Evolutionary conservation across 2,113 vertebrate genomes (phyloP), one percentile per base, ranked within the genome.

Genomic region (Proteles cristata): DNA sequence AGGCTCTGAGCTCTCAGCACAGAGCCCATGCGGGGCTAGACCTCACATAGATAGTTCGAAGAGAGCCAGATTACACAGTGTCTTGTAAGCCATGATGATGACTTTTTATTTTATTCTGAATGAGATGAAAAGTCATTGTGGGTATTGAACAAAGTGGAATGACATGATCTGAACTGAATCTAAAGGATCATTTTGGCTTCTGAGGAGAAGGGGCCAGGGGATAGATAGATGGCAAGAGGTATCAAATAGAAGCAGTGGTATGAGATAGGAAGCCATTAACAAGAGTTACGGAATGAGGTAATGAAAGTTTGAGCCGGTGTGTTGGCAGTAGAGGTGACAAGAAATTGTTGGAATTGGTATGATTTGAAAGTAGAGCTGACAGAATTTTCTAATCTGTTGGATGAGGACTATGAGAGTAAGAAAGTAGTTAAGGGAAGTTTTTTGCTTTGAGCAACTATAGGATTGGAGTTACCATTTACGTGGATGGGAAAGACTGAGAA

Each of bases 311-410:
- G n/a, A 83, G 53, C 43, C 50, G 71, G 23, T 68, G 58, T 95
- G 43, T 58, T 97, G 90, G n/a, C 68, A 26, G 39, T 45, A 68
- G 74, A 66, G 21, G 39, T 63, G 23, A 31, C 28, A 81, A 90
- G 86, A 91, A 94, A 87, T 94, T 69, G 21, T 86, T 97, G 76
- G 63, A 94, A 50, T 88, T 11, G 28, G 19, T 74, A 43, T 89
- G 48, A 69, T 92, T 93, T 90, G 93, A 90, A 96, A 76, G 50
- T 93, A 93, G 74, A 95, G 45, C 31, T 91, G 86, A 71, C 50
- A 69, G 23, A 82, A 88, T 95, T 93, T 93, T n/a, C 43, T 83
- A 58, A 31, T 93, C 85, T 43, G 58, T 83, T 87, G 1, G 39
- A 45, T 93, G 86, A 79, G 9, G 58, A 63, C 86, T 90, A 76